A percentile compares a stretch with the other conserved stretches of the same genome.
Conservation (phyloP, 2,888 invertebrate genomes). For the Sphaeridia pumilis region DNA sequence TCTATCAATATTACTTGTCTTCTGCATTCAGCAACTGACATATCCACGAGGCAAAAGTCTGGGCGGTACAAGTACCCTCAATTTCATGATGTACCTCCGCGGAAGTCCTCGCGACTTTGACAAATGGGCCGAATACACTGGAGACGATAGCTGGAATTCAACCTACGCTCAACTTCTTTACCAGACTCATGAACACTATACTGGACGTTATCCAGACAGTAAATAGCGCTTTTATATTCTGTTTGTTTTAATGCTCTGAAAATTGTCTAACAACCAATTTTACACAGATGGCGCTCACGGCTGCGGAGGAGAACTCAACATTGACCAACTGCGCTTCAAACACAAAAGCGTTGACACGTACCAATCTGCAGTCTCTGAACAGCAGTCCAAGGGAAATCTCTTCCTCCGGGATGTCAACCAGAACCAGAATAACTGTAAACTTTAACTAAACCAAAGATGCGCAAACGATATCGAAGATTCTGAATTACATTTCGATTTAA, state of each 20-base stretch:
- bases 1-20: too few relatives aligned
- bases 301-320: neutral
- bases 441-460: too few relatives aligned
- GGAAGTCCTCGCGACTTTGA: neutral
- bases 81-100: slow-evolving; percentile 6
- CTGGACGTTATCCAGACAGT: neutral
- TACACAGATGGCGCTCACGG: neutral
- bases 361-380: neutral
- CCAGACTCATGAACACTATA: neutral
- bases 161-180: neutral
- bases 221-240: too few relatives aligned
- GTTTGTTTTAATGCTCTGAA: too few relatives aligned
- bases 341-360: neutral
- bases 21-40: too few relatives aligned
- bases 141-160: neutral
- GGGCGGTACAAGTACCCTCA: neutral
- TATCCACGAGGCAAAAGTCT: neutral
- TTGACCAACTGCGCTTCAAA: neutral
- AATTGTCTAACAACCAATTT: too few relatives aligned
- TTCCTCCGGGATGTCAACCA: neutral
- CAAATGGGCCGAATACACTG: neutral
- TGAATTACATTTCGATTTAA: too few relatives aligned
- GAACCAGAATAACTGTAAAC: neutral
- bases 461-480: too few relatives aligned
- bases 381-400: neutral